Evolutionary conservation across 1,140 invertebrate genomes (phyloP).

Genomic region (Rhagoletis pomonella): DNA sequence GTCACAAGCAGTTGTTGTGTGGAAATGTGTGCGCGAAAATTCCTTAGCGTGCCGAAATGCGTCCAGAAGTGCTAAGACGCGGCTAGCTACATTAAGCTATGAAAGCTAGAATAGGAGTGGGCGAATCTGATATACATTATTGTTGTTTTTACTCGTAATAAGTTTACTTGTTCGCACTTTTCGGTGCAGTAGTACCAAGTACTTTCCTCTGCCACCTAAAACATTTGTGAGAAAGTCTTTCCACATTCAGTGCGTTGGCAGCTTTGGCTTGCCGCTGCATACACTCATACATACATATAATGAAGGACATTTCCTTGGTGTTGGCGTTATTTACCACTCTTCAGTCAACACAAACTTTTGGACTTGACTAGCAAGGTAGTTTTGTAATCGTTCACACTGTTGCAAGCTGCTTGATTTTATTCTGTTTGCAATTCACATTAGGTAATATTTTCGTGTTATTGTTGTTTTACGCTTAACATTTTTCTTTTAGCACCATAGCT

Average conservation of each 20-base stretch:
- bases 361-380: background rate
- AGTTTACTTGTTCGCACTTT: constrained; percentile 39
- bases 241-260: background rate
- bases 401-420: background rate
- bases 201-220: background rate
- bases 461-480: background rate
- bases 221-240: background rate
- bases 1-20: background rate
- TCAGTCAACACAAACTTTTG: background rate
- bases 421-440: constrained; percentile 23
- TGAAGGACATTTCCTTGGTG: background rate
- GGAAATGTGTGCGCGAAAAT: background rate
- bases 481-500: background rate
- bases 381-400: constrained; percentile 9
- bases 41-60: constrained; percentile 35
- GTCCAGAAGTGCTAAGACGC: constrained; percentile 40
- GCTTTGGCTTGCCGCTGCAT: background rate
- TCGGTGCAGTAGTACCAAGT: background rate
- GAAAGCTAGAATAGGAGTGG: constrained; percentile 8
- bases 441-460: constrained; percentile 2
- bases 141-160: constrained; percentile 32
- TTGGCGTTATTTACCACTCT: background rate
- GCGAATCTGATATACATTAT: constrained; percentile 45
- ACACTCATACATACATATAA: background rate
- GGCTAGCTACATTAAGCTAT: constrained; percentile 43